Conservation (phyloP, 1,140 invertebrate genomes). For the Ostrea denselamellosa region DNA sequence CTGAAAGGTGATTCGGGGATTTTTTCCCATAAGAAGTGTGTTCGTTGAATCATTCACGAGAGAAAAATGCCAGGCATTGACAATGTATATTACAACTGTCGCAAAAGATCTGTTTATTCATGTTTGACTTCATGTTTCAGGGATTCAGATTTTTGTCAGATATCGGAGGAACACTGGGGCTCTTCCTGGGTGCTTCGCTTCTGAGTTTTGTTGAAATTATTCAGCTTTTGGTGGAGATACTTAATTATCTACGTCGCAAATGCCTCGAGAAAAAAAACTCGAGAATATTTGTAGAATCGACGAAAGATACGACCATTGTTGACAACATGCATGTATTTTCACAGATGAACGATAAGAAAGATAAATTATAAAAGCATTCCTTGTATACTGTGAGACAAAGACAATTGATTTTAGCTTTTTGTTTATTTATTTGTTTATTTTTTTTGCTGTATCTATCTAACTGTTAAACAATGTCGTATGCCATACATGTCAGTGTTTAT, state of each 20-base stretch:
- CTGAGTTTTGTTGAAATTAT: constrained; percentile 42
- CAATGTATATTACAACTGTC: too few species aligned
- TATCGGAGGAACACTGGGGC: constrained; percentile 41
- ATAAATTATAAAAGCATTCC: neutral
- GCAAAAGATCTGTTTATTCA: too few species aligned
- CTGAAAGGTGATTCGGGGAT: too few species aligned
- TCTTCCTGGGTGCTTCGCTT: constrained; percentile 44
- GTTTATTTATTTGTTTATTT: too few species aligned
- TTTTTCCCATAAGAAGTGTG: too few species aligned
- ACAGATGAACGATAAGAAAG: neutral
- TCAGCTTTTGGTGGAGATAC: constrained; percentile 27
- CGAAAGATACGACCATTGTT: neutral
- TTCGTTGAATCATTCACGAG: too few species aligned
- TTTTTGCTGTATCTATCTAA: too few species aligned
- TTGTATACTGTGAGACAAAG: too few species aligned
- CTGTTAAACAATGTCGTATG: too few species aligned
- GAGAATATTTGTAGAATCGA: neutral
- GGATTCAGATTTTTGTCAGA: constrained; percentile 41
- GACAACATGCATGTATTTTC: neutral
- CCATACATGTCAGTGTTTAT: too few species aligned
- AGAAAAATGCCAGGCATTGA: too few species aligned
- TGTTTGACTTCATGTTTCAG: constrained; percentile 14
- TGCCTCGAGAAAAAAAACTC: neutral
- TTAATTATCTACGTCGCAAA: neutral
- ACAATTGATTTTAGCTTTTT: too few species aligned